Conservation (phyloP, 2,113 vertebrate genomes). For the Xiphophorus hellerii region DNA sequence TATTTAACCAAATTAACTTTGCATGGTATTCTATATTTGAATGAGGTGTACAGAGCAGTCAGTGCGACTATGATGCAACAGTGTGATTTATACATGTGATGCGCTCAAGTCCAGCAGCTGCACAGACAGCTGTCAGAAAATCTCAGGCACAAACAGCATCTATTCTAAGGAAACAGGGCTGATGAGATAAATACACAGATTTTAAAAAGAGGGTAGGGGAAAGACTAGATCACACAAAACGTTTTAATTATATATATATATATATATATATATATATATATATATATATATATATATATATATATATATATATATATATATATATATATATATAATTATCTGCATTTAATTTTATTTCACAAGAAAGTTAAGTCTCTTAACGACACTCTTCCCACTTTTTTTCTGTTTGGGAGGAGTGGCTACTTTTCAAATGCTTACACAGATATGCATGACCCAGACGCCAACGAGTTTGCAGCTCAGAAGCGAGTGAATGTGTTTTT, state of each 20-base stretch:
- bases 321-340: not conserved
- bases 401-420: not conserved
- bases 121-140: not conserved
- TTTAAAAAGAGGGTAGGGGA: not conserved
- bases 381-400: not conserved
- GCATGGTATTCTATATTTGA: not conserved
- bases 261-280: too few species aligned
- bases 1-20: not conserved
- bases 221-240: too few species aligned
- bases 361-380: not conserved
- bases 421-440: accelerated
- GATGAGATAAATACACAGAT: not conserved
- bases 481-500: not conserved
- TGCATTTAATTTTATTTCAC: not conserved
- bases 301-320: too few species aligned
- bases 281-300: too few species aligned
- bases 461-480: not conserved
- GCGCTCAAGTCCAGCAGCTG: not conserved
- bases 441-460: accelerated
- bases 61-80: constrained; percentile 38
- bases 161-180: not conserved
- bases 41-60: not conserved
- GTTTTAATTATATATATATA: too few species aligned
- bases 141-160: not conserved
- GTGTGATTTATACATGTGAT: not conserved